These are phyloP conservation scores for Drosophila bocqueti DNA, from an alignment of 1,140 invertebrate species.

Conservation along the genomic window DNA sequence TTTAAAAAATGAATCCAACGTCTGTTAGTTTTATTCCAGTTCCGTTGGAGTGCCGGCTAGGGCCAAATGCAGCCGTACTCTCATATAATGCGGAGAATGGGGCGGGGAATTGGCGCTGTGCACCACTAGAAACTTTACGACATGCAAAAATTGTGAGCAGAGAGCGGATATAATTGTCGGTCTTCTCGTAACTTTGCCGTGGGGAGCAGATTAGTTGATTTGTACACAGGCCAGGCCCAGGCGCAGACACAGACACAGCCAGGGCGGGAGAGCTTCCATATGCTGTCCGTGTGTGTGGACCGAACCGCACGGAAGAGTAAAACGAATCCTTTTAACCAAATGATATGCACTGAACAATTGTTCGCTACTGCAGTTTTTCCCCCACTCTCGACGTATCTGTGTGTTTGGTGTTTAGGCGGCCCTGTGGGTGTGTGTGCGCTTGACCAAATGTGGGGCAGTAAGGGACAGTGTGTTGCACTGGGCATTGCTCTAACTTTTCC, in stretches of 20 bases:
- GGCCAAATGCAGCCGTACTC: constrained; percentile 41
- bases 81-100: constrained; percentile 4
- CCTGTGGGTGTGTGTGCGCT: constrained; percentile 29
- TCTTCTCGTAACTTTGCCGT: constrained; percentile 83
- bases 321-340: constrained; percentile 82
- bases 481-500: constrained; percentile 77
- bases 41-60: constrained; percentile 38
- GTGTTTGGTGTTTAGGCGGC: constrained; percentile 24
- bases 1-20: constrained; percentile 35
- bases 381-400: constrained; percentile 8
- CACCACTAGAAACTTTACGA: constrained; percentile 81
- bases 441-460: constrained; percentile 79
- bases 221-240: constrained; percentile 50
- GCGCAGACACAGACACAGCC: constrained; percentile 14
- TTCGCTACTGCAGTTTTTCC: constrained; percentile 63
- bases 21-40: constrained; percentile 39
- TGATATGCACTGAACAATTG: constrained; percentile 81
- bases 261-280: neutral
- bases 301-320: constrained; percentile 65
- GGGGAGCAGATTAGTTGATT: constrained; percentile 83
- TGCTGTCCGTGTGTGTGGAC: constrained; percentile 11
- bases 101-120: constrained; percentile 44
- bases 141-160: constrained; percentile 83
- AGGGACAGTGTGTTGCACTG: constrained; percentile 70
- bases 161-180: constrained; percentile 83